A percentile compares a stretch with the other conserved stretches of the same genome.
Evolutionary conservation across 2,888 invertebrate species (phyloP).

Genomic region (Plagiodera versicolora): DNA sequence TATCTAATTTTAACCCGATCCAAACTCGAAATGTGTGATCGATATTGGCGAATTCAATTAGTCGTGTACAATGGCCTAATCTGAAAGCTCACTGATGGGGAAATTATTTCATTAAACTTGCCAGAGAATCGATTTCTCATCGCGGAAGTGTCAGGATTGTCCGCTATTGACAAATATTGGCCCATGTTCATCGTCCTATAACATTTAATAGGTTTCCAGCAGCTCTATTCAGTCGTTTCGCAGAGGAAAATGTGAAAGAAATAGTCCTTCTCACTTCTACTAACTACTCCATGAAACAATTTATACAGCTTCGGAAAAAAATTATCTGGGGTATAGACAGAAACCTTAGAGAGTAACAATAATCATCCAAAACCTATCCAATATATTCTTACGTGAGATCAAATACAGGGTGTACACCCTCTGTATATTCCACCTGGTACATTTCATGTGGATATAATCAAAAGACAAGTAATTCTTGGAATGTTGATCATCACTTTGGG

Average conservation of each 20-base stretch:
- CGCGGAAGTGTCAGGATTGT: conserved; percentile 7
- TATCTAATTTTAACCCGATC: background rate
- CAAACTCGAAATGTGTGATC: background rate
- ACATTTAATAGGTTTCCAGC: no score
- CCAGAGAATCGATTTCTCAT: conserved; percentile 11
- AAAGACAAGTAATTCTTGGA: background rate
- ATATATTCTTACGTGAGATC: no score
- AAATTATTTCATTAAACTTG: conserved; percentile 7
- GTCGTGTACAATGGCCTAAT: background rate
- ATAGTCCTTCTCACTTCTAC: no score
- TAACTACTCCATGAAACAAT: no score
- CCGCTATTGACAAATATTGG: conserved; percentile 14
- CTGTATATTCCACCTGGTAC: background rate
- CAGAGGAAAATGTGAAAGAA: no score
- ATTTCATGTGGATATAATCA: background rate
- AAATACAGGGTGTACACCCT: no score
- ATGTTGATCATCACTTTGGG: background rate
- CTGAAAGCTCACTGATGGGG: conserved; percentile 7
- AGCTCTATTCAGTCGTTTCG: no score
- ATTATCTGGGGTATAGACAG: no score
- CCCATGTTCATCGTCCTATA: background rate
- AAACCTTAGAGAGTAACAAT: no score
- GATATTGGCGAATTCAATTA: background rate
- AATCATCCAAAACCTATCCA: no score
- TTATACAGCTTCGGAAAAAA: no score